phyloP scores from a whole-genome alignment of 2,888 invertebrate species.

The Melanotus villosus region DNA sequence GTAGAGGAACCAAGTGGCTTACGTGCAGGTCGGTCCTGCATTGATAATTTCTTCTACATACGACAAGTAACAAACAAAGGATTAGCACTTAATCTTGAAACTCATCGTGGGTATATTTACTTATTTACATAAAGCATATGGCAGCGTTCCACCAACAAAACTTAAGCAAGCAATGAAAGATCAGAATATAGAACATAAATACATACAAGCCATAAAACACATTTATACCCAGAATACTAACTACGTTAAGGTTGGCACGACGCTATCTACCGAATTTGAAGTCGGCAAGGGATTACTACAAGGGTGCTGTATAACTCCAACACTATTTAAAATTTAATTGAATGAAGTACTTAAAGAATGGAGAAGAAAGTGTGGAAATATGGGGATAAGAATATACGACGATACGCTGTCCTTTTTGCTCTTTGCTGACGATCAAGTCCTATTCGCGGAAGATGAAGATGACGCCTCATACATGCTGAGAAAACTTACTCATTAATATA shows the following conservation, averaged over 20 bases:
- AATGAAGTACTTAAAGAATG: neutral
- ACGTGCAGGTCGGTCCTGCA: neutral
- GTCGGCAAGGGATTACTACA: neutral
- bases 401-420: too few relatives aligned
- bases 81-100: neutral
- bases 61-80: neutral
- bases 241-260: neutral
- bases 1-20: neutral
- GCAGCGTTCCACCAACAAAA: neutral
- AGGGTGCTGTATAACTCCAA: neutral
- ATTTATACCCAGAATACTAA: neutral
- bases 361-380: neutral
- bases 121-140: neutral
- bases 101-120: neutral
- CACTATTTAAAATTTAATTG: too few relatives aligned
- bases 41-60: neutral
- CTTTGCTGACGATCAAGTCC: neutral
- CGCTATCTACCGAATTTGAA: neutral
- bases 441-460: neutral
- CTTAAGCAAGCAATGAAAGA: neutral
- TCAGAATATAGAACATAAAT: too few relatives aligned
- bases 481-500: neutral
- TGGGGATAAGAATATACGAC: too few relatives aligned
- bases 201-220: too few relatives aligned
- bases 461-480: neutral